Base-by-base conservation (phyloP, 1,140 invertebrate genomes). In the Melitaea cinxia region DNA sequence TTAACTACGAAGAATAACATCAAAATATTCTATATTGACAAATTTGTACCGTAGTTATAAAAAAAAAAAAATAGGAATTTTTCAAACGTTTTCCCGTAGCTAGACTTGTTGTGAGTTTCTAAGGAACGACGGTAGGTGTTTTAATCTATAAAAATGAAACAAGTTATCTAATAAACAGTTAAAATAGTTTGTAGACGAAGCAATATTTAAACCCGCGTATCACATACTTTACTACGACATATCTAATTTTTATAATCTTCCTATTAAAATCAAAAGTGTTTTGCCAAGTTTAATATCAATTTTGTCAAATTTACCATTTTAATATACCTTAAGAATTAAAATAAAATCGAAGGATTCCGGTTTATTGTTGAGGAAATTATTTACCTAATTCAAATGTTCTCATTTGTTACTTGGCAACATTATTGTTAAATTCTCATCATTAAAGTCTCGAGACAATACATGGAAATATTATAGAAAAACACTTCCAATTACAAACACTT, bases 161-260 rank as follows among this genome's bases (percentile, higher is more conserved):
- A 73, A 75, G 61, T 75, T 73, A 76, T 63, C 73, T 70, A 77
- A 78, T 5, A 42, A 75, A 77, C 77, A 69, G 82, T 83, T 85
- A 12, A 77, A 62, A 76, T 86, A 88, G 83, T 78, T 72, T 73
- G 86, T 88, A 86, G 85, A 82, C 12, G 68, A 84, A 80, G 83
- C 84, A 82, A 87, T 85, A 85, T 85, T 84, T 83, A 80, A 83
- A 81, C 79, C 65, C 30, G n/a, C n/a, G 39, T 60, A 54, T 65
- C 49, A 59, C 42, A 37, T 33, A 33, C 35, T 21, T 21, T 35
- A 37, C 55, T 67, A 83, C 70, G 80, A 89, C 85, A 89, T 88
- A 89, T 89, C 87, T 86, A 83, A 80, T 88, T 89, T 86, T 84
- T 85, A 84, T 71, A 75, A 66, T 82, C 79, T 69, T 63, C 62